phyloP scores from a whole-genome alignment of 1,140 invertebrate genomes.

The Spodoptera frugiperda region DNA sequence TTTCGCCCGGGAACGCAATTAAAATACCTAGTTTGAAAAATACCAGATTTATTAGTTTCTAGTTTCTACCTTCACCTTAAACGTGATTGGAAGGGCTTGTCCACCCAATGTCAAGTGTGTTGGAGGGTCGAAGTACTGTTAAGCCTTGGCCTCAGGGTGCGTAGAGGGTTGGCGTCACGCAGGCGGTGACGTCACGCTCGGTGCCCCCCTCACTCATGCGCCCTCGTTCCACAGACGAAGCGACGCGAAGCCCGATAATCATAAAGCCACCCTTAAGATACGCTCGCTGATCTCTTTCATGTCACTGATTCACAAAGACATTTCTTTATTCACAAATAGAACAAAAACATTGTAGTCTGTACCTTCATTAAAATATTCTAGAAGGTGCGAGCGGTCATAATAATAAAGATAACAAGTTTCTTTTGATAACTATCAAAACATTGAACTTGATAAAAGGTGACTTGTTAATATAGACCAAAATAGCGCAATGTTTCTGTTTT shows the following conservation, averaged over 20 bases:
- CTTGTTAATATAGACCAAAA: background rate
- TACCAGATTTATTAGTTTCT: constrained; percentile 8
- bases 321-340: background rate
- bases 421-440: constrained; percentile 7
- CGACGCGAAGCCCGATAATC: constrained; percentile 44
- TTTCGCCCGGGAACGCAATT: background rate
- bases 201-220: constrained; percentile 39
- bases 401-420: background rate
- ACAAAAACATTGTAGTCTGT: background rate
- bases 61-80: background rate
- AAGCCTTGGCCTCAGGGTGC: constrained; percentile 68
- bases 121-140: constrained; percentile 52
- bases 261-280: constrained; percentile 9
- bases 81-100: constrained; percentile 43
- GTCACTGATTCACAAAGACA: constrained; percentile 1
- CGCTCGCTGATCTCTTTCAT: background rate
- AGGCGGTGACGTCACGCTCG: constrained; percentile 56
- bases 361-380: background rate
- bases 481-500: background rate
- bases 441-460: constrained; percentile 6
- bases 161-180: constrained; percentile 60
- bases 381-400: background rate
- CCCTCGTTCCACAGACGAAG: constrained; percentile 49
- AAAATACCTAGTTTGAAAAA: background rate
- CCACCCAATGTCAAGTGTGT: constrained; percentile 67